phyloP scores from a whole-genome alignment of 92 coral and sea anemone genomes.

The Ricordea florida region DNA sequence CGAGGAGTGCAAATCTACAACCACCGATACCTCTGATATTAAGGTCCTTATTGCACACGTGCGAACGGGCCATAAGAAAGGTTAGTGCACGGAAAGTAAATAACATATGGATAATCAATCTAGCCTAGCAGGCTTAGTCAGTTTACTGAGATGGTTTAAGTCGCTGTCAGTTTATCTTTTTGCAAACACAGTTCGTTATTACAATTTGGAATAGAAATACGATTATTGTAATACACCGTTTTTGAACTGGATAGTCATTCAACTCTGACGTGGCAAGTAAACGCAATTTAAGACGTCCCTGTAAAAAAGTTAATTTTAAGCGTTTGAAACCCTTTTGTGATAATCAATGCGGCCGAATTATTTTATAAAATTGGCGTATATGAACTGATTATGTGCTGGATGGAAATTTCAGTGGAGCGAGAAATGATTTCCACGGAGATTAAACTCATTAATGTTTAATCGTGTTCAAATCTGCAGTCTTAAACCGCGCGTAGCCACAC shows the following conservation, averaged over 20 bases:
- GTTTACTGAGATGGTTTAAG: not conserved
- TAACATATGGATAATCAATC: not conserved
- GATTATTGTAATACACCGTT: too few relatives aligned
- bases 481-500: slow-evolving; percentile 31
- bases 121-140: not conserved
- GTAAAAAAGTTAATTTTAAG: too few relatives aligned
- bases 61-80: slow-evolving; percentile 88
- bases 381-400: slow-evolving; percentile 45
- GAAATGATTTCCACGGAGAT: slow-evolving; percentile 44
- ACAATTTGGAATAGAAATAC: not conserved
- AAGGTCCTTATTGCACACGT: slow-evolving; percentile 98
- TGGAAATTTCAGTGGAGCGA: slow-evolving; percentile 69
- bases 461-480: slow-evolving; percentile 36
- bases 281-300: not conserved
- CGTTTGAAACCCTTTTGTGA: too few relatives aligned
- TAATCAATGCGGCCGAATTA: not conserved
- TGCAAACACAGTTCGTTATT: not conserved
- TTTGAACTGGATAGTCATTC: not conserved
- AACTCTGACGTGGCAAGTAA: slow-evolving; percentile 16
- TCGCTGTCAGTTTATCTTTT: slow-evolving; percentile 22
- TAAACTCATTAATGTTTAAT: slow-evolving; percentile 61
- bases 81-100: slow-evolving; percentile 54
- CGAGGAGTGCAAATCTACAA: slow-evolving; percentile 96
- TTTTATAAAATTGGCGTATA: not conserved
- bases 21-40: slow-evolving; percentile 98